Percentiles rank a stretch among this genome's conserved stretches.
phyloP scores from a whole-genome alignment of 2,113 vertebrate genomes.

The Paramisgurnus dabryanus region DNA sequence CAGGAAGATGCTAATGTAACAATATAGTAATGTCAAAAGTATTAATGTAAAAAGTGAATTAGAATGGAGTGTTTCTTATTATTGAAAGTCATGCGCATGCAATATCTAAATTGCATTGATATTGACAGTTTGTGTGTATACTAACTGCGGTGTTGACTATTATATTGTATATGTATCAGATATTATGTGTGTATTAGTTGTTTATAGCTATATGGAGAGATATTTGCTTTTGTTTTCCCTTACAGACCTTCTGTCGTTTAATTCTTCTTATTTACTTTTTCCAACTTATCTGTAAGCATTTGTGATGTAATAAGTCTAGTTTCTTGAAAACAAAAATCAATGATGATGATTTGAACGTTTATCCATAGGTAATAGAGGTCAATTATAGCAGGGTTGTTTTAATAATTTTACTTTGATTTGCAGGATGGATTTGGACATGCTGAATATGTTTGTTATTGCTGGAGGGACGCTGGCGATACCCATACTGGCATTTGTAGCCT shows the following conservation, averaged over 20 bases:
- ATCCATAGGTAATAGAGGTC: too few species aligned
- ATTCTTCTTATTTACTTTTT: background rate
- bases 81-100: too few species aligned
- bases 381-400: too few species aligned
- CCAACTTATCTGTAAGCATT: background rate
- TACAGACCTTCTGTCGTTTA: background rate
- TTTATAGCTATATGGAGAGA: background rate
- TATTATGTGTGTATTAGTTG: background rate
- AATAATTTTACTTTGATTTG: background rate
- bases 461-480: slow-evolving; percentile 84
- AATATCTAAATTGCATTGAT: background rate
- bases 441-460: slow-evolving; percentile 80
- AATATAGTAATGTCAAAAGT: background rate
- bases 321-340: too few species aligned
- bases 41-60: background rate
- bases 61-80: background rate
- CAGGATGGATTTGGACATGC: slow-evolving; percentile 81
- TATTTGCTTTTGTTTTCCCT: too few species aligned
- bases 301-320: too few species aligned
- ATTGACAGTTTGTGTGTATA: too few species aligned
- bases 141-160: too few species aligned
- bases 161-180: background rate
- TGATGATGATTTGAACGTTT: background rate
- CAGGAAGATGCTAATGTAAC: background rate
- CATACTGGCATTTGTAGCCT: slow-evolving; percentile 82